Percentiles rank a stretch among this genome's conserved stretches.
These are phyloP conservation scores for Pocillopora damicornis DNA, from an alignment of 64 coral and sea anemone genomes.

Conservation along the genomic window DNA sequence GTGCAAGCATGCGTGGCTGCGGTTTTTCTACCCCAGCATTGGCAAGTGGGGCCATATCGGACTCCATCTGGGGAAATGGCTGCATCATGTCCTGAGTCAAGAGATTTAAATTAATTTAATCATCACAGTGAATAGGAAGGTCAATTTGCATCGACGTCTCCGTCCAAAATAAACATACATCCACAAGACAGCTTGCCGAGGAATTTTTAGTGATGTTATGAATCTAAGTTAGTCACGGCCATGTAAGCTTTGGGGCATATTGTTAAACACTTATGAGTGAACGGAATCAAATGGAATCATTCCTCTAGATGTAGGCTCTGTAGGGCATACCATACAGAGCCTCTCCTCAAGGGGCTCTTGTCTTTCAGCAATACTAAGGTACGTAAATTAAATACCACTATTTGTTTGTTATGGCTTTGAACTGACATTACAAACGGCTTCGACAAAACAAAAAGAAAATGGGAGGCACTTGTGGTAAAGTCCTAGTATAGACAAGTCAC, in stretches of 20 bases:
- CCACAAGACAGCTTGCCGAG: too few species aligned
- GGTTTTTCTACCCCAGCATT: conserved; percentile 43
- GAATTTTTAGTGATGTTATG: too few species aligned
- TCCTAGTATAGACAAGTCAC: neutral
- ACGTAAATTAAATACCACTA: neutral
- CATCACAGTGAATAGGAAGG: neutral
- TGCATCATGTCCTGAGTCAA: conserved; percentile 38
- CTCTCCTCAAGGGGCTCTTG: too few species aligned
- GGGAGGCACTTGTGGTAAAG: neutral
- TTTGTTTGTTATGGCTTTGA: conserved; percentile 1
- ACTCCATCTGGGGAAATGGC: conserved; percentile 62
- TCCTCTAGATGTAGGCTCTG: too few species aligned
- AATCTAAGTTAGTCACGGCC: too few species aligned
- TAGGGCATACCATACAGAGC: too few species aligned
- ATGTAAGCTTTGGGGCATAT: too few species aligned
- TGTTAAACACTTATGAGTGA: too few species aligned
- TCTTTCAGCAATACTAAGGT: neutral
- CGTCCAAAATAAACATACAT: too few species aligned
- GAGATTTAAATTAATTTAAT: neutral
- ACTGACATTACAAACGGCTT: neutral
- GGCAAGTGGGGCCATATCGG: conserved; percentile 5
- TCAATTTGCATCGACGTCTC: neutral
- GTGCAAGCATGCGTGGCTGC: conserved; percentile 78
- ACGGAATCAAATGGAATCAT: too few species aligned
- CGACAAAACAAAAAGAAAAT: neutral